Conservation (phyloP, 1,140 invertebrate species). For the Leptopilina clavipes region DNA sequence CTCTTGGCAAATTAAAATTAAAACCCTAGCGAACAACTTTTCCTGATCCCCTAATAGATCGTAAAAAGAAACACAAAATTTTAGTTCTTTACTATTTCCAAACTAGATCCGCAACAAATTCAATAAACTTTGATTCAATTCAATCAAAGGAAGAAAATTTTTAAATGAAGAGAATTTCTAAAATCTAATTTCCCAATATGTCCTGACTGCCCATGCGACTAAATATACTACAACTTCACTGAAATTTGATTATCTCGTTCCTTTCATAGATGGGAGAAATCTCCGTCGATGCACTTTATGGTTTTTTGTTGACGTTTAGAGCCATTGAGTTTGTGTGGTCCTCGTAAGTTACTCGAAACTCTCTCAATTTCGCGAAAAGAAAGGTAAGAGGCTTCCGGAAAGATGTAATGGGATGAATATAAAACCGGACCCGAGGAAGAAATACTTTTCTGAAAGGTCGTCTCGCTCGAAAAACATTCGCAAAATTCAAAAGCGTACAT, state of each 20-base stretch:
- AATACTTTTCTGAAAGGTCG: constrained; percentile 8
- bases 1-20: too few species aligned
- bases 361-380: constrained; percentile 19
- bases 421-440: constrained; percentile 1
- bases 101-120: too few species aligned
- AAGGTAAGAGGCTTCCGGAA: constrained; percentile 27
- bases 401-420: constrained; percentile 3
- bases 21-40: too few species aligned
- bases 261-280: neutral
- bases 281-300: neutral
- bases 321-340: constrained; percentile 26
- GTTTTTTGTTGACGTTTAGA: constrained; percentile 29
- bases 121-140: too few species aligned
- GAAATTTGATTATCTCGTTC: constrained; percentile 8
- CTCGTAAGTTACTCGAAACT: constrained; percentile 23
- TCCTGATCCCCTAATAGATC: too few species aligned
- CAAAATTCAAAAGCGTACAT: constrained; percentile 60
- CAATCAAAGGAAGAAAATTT: too few species aligned
- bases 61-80: too few species aligned
- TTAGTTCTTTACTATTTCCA: too few species aligned
- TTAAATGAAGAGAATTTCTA: too few species aligned
- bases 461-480: constrained; percentile 49
- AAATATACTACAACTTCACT: constrained; percentile 1
- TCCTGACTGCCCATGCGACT: too few species aligned
- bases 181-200: too few species aligned